Percentiles rank a stretch among this genome's conserved stretches.
phyloP scores from a whole-genome alignment of 2,113 vertebrate genomes.

The Calypte anna region DNA sequence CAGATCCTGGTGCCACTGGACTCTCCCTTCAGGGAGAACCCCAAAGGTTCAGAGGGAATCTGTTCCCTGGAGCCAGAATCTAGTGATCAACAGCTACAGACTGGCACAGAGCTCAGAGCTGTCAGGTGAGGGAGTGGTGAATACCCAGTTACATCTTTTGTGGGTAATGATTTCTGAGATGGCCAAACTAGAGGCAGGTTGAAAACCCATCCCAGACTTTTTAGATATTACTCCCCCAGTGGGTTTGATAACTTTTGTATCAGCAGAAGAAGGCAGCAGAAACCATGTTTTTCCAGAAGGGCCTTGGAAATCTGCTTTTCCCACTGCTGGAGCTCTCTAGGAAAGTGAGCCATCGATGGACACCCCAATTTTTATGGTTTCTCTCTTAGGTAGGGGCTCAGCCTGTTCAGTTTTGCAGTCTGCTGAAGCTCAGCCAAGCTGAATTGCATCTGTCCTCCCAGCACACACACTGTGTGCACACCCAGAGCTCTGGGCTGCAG shows the following conservation, averaged over 20 bases:
- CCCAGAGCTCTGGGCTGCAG: too few relatives aligned
- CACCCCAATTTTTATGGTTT: conserved; percentile 3
- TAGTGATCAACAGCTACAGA: neutral
- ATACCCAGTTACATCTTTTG: neutral
- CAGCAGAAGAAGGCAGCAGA: neutral
- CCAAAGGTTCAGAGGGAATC: neutral
- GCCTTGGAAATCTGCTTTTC: conserved; percentile 9
- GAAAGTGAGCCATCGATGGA: conserved; percentile 38
- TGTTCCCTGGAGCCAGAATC: neutral
- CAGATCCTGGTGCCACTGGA: neutral
- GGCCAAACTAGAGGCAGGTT: neutral
- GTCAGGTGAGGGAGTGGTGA: neutral
- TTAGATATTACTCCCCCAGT: neutral
- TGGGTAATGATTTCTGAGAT: neutral
- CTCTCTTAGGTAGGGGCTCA: neutral
- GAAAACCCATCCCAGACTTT: neutral
- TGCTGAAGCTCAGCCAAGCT: conserved; percentile 12
- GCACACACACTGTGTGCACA: neutral
- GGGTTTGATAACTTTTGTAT: neutral
- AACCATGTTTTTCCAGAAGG: neutral
- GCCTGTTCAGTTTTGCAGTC: conserved; percentile 29
- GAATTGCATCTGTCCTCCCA: neutral
- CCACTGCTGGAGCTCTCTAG: conserved; percentile 29
- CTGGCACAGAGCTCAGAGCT: neutral
- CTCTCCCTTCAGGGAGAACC: neutral